Percentiles rank a stretch among this genome's conserved stretches.
These are phyloP conservation scores for Pogoniulus pusillus DNA, from an alignment of 2,797 vertebrate species.

Conservation along the genomic window DNA sequence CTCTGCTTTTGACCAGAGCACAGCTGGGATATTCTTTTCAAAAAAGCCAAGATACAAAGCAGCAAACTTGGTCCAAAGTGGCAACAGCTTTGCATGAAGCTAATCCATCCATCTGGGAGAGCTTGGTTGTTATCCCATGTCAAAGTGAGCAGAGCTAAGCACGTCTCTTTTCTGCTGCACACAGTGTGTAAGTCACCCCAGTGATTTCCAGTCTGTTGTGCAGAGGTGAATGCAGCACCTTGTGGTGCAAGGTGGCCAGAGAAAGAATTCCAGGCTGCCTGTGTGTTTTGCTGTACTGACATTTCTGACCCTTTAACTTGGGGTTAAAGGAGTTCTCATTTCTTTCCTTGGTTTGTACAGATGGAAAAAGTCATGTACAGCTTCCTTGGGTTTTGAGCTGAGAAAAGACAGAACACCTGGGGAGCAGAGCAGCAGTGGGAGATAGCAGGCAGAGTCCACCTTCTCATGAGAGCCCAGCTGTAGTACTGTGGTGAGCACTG, in stretches of 20 bases:
- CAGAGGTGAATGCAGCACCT: background rate
- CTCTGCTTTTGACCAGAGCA: background rate
- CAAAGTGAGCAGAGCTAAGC: background rate
- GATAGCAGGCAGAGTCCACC: background rate
- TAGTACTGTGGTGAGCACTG: too few species aligned
- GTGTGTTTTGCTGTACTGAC: rapidly evolving
- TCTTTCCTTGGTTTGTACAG: background rate
- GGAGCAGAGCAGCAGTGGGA: background rate
- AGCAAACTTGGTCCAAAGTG: background rate
- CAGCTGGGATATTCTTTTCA: background rate
- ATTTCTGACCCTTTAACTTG: background rate
- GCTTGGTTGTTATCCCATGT: background rate
- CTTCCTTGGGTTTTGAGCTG: background rate
- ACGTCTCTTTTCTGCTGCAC: background rate
- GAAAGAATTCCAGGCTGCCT: background rate
- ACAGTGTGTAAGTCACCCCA: background rate
- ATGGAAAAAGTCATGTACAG: background rate
- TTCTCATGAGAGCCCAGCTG: background rate
- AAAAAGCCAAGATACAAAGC: background rate
- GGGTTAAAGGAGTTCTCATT: background rate
- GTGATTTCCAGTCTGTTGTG: background rate
- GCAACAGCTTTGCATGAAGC: background rate
- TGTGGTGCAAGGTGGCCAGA: background rate
- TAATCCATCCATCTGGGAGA: background rate
- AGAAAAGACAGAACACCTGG: background rate